Base-by-base conservation (phyloP, 2,797 vertebrate species). In the Manis pentadactyla region DNA sequence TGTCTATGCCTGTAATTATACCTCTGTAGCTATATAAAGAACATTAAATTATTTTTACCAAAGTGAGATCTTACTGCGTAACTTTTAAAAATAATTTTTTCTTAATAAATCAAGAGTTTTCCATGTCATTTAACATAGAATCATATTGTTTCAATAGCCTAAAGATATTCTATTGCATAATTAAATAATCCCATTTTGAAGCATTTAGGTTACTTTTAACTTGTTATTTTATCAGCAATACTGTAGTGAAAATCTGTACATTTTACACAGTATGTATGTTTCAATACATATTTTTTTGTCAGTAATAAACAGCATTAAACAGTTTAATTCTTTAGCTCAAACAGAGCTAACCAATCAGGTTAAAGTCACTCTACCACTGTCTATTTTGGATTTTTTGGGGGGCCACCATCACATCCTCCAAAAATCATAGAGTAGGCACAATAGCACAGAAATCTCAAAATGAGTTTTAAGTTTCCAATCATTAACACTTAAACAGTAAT, bases 21-120 rank as follows among this genome's bases (percentile, higher is more conserved):
- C 29, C 79, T 68, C 34, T 23, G 29, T 14, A 90, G 39, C 23
- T 77, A 68, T 66, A 88, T 17, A 74, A 10, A 81, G 34, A 81
- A 42, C 14, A 85, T 74, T 63, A 77, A 68, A 74, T 77, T 87
- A 95, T 74, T 94, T 94, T 95, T 81, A 77, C 21, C 61, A 93
- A 87, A 96, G 86, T 77, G 27, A 73, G 23, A 95, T 86, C n/a
- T 93, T 89, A 94, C 7, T 68, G 57, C 51, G 9, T 7, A 86
- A 74, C 34, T 63, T 73, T 95, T 85, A 13, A 90, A 93, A 88
- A 51, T 17, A 73, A 74, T 19, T 42, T 92, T 96, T 69, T 34
- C 49, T 92, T 75, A 91, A 91, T 79, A 75, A 69, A 69, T 64
- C n/a, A 94, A 81, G 18, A 90, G 37, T 4, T 90, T 92, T 31